Conservation (phyloP, 2,113 vertebrate species). For the Periophthalmus modestus region DNA sequence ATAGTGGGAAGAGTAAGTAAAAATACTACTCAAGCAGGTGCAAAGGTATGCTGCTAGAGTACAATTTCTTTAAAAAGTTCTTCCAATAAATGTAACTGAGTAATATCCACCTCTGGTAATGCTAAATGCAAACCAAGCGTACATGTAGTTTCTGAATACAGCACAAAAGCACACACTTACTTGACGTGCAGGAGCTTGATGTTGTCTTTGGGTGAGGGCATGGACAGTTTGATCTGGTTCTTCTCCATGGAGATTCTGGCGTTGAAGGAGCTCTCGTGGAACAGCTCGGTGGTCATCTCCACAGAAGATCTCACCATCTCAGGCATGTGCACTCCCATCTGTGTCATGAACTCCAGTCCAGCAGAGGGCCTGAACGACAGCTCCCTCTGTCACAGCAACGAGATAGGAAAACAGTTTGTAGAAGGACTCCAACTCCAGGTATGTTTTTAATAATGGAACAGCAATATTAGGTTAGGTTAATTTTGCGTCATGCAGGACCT, state of each 20-base stretch:
- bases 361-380: conserved; percentile 82
- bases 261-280: conserved; percentile 82
- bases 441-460: too few species aligned
- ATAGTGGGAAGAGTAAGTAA: too few species aligned
- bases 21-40: too few species aligned
- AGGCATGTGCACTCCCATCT: conserved; percentile 83
- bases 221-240: conserved; percentile 80
- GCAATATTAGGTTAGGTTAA: too few species aligned
- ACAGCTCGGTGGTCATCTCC: conserved; percentile 85
- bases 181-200: conserved; percentile 82
- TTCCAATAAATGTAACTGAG: too few species aligned
- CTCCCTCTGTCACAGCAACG: conserved; percentile 70
- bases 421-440: too few species aligned
- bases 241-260: conserved; percentile 73
- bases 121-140: too few species aligned
- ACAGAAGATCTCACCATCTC: conserved; percentile 80
- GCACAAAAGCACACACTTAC: conserved; percentile 58
- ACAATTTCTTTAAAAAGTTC: too few species aligned
- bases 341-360: conserved; percentile 84
- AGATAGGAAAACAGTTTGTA: not conserved
- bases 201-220: conserved; percentile 79
- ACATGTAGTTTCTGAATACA: not conserved
- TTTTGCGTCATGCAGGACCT: too few species aligned
- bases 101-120: too few species aligned
- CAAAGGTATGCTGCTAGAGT: too few species aligned